phyloP scores from a whole-genome alignment of 2,797 vertebrate species.

The Danio albolineatus region DNA sequence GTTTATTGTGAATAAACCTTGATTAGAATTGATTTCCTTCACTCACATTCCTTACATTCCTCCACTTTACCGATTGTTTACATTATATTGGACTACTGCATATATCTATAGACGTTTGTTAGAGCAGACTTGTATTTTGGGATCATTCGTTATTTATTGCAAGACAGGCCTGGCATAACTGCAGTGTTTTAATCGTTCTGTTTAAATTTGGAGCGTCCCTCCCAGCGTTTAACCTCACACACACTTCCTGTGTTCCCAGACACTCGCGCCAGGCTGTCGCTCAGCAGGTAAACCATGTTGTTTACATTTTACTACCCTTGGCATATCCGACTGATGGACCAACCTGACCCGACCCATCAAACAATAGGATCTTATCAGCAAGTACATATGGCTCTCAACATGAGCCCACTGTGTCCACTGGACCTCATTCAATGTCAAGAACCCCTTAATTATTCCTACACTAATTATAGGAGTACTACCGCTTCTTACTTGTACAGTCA shows the following conservation, averaged over 20 bases:
- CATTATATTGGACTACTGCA: background rate
- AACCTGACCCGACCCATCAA: conserved; percentile 31
- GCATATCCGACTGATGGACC: conserved; percentile 47
- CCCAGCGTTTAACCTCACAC: conserved; percentile 45
- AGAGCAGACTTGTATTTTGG: background rate
- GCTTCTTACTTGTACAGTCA: background rate
- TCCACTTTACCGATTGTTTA: no score
- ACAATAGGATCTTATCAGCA: conserved; percentile 32
- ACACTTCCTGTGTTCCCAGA: conserved; percentile 60
- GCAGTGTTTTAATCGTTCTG: background rate
- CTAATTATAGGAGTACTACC: background rate
- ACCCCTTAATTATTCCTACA: background rate
- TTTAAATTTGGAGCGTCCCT: conserved; percentile 22
- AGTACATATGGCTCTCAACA: conserved; percentile 6
- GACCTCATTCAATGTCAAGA: background rate
- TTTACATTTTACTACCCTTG: conserved; percentile 56
- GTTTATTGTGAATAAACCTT: background rate
- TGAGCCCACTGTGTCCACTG: background rate
- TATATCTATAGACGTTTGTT: background rate
- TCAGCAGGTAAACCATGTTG: conserved; percentile 47
- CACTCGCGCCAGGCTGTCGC: conserved; percentile 48
- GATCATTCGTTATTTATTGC: background rate
- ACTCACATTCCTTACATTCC: background rate
- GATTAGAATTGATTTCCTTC: background rate
- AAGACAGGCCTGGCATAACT: background rate